A percentile compares a stretch with the other conserved stretches of the same genome.
Conservation (phyloP, 1,140 invertebrate species). For the Polyergus mexicanus region DNA sequence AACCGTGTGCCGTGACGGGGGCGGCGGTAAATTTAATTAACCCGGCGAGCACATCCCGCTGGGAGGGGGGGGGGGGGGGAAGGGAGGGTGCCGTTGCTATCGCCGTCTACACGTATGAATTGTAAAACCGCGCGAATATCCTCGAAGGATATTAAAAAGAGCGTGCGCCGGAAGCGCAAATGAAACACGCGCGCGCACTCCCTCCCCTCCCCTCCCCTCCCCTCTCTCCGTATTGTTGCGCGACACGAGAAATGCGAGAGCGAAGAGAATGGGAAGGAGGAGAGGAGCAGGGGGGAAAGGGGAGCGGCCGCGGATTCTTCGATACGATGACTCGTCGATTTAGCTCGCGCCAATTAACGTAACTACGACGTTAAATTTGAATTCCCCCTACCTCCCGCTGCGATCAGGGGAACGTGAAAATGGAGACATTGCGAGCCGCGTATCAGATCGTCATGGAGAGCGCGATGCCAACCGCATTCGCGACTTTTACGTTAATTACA, state of each 20-base stretch:
- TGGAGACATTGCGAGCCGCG: slow-evolving; percentile 36
- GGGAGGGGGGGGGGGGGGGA: not conserved
- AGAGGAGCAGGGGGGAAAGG: too few species aligned
- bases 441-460: slow-evolving; percentile 39
- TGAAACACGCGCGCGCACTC: slow-evolving; percentile 6
- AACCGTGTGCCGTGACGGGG: slow-evolving; percentile 39
- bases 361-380: slow-evolving; percentile 30
- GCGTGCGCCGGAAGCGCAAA: slow-evolving; percentile 41
- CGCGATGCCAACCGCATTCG: slow-evolving; percentile 8
- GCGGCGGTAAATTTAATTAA: slow-evolving; percentile 56
- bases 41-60: not conserved
- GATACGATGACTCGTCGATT: slow-evolving; percentile 58
- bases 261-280: too few species aligned
- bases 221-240: not conserved
- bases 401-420: slow-evolving; percentile 16
- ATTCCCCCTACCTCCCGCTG: not conserved
- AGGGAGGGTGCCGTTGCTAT: not conserved
- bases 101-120: slow-evolving; percentile 55
- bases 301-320: slow-evolving; percentile 3
- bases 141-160: slow-evolving; percentile 59
- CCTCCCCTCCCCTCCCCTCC: too few species aligned
- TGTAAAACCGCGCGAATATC: slow-evolving; percentile 63
- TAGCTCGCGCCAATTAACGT: slow-evolving; percentile 47
- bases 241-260: not conserved
- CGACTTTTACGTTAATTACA: slow-evolving; percentile 62